Evolutionary conservation across 2,888 invertebrate genomes (phyloP).

Genomic region (Scaptodrosophila latifasciaeformis): DNA sequence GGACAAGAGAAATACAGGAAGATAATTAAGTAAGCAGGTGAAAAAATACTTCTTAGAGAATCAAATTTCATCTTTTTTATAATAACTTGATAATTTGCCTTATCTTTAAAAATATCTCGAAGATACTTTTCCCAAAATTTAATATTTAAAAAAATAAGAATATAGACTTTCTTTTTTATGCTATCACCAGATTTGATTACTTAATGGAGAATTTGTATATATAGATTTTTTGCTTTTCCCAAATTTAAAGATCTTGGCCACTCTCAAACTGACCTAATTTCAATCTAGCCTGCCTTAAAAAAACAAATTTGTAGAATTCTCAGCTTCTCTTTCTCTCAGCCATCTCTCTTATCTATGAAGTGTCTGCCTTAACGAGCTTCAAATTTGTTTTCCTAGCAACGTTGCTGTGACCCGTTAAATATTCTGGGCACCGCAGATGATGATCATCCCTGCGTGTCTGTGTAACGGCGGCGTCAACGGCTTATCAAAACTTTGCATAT

Average conservation of each 20-base stretch:
- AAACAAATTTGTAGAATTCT: conserved; percentile 4
- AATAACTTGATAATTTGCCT: no score
- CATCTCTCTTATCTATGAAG: conserved; percentile 37
- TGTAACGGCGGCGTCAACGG: conserved; percentile 53
- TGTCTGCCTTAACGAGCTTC: conserved; percentile 60
- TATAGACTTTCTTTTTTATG: conserved; percentile 2
- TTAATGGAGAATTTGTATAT: no score
- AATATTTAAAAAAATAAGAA: no score
- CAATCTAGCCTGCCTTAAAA: conserved; percentile 5
- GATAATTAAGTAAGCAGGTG: no score
- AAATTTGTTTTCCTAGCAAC: conserved; percentile 45
- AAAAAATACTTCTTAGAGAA: no score
- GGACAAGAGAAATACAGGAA: no score
- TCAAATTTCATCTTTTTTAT: no score
- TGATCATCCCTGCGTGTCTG: not conserved
- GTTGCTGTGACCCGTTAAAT: conserved; percentile 60
- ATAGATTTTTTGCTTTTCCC: no score
- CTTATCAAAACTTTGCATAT: conserved; percentile 65
- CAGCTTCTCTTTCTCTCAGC: not conserved
- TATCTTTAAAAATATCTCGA: no score
- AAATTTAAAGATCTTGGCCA: no score
- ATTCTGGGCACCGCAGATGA: conserved; percentile 51
- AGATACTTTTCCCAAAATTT: no score
- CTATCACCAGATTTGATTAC: conserved; percentile 14
- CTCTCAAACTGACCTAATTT: conserved; percentile 36